These are phyloP conservation scores for Apogon talboti DNA, from an alignment of 2,797 vertebrate species.

Conservation along the genomic window DNA sequence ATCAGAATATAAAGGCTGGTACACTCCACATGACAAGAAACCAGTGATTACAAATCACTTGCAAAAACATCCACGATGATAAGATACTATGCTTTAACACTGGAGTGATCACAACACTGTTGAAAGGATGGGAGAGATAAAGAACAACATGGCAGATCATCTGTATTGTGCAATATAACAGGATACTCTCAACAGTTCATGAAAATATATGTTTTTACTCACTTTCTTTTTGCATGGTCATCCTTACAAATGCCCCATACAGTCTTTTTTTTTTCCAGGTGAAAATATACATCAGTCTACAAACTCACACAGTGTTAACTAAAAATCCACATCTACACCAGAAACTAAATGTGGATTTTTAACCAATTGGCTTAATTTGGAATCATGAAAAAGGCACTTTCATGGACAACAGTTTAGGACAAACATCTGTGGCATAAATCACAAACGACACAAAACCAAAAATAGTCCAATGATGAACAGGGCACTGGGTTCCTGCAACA, in stretches of 20 bases:
- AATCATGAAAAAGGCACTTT: constrained; percentile 79
- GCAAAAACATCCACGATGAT: constrained; percentile 16
- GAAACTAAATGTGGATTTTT: constrained; percentile 12
- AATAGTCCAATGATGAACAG: constrained; percentile 77
- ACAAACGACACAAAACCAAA: constrained; percentile 68
- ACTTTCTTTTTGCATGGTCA: constrained; percentile 25
- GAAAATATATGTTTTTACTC: constrained; percentile 22
- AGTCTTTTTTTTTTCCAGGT: constrained; percentile 22
- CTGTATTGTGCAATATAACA: neutral
- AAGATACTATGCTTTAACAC: constrained; percentile 11
- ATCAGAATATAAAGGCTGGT: constrained; percentile 31
- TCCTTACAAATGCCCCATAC: constrained; percentile 10
- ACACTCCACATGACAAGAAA: constrained; percentile 28
- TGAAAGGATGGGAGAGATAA: constrained; percentile 1
- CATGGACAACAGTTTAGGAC: constrained; percentile 19
- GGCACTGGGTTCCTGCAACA: constrained; percentile 69
- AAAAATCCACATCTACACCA: constrained; percentile 15
- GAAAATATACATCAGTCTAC: constrained; percentile 23
- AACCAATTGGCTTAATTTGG: constrained; percentile 53
- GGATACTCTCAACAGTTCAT: constrained; percentile 2
- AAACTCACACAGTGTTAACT: constrained; percentile 32
- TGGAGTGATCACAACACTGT: constrained; percentile 12
- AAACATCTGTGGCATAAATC: constrained; percentile 32
- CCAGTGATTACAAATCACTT: constrained; percentile 26
- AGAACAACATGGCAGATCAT: no score